A percentile compares a stretch with the other conserved stretches of the same genome.
Conservation (phyloP, 1,140 invertebrate genomes). For the Cyclina sinensis region DNA sequence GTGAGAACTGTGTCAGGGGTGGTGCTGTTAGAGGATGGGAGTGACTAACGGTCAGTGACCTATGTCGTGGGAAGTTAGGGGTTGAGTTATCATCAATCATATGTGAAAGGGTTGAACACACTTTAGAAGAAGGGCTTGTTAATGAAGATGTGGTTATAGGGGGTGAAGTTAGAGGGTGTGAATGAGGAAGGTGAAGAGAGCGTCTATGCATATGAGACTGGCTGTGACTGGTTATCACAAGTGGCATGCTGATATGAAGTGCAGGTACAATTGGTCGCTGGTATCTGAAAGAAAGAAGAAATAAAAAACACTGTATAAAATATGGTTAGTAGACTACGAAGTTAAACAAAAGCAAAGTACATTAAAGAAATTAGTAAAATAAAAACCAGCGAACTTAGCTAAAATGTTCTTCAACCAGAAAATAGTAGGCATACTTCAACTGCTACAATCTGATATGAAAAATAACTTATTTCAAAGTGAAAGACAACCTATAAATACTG, state of each 20-base stretch:
- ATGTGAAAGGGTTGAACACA: not conserved
- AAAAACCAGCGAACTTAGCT: no score
- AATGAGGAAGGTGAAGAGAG: slow-evolving; percentile 28
- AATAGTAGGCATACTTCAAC: no score
- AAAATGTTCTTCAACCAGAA: not conserved
- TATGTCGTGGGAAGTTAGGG: slow-evolving; percentile 27
- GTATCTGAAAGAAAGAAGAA: slow-evolving; percentile 68
- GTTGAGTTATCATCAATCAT: slow-evolving; percentile 16
- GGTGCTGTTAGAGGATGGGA: slow-evolving; percentile 69
- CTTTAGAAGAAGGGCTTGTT: not conserved
- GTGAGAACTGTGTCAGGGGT: slow-evolving; percentile 19
- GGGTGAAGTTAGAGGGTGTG: slow-evolving; percentile 55
- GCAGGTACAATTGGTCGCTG: slow-evolving; percentile 57
- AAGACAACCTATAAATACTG: no score
- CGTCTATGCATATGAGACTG: slow-evolving; percentile 36
- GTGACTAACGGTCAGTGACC: not conserved
- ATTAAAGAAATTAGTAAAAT: slow-evolving; percentile 1
- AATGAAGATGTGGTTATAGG: slow-evolving; percentile 34
- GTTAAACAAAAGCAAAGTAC: not conserved
- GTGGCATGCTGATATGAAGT: slow-evolving; percentile 59
- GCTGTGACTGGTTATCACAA: slow-evolving; percentile 49
- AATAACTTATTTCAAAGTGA: no score
- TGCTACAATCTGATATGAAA: no score
- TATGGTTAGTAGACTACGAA: not conserved
- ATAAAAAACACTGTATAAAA: slow-evolving; percentile 30